Conservation (phyloP, 2,888 invertebrate genomes). For the Antitype chi region DNA sequence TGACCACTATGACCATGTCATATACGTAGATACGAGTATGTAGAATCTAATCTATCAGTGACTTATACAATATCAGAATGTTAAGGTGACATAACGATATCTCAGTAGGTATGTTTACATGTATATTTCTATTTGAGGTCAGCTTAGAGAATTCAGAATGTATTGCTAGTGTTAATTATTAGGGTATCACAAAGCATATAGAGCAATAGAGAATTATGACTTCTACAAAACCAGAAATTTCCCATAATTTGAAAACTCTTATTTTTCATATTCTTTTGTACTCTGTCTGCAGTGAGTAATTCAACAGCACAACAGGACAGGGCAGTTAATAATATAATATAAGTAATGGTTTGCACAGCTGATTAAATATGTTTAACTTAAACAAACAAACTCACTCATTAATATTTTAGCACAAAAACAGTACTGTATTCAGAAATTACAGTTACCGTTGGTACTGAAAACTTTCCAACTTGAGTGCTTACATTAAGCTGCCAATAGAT, state of each 20-base stretch:
- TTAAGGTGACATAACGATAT: slow-evolving; percentile 47
- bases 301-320: slow-evolving; percentile 16
- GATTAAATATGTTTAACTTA: slow-evolving; percentile 9
- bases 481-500: slow-evolving; percentile 44
- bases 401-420: slow-evolving; percentile 31
- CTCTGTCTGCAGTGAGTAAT: neutral
- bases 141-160: slow-evolving; percentile 28
- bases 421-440: neutral
- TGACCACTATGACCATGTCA: slow-evolving; percentile 21
- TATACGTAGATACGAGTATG: neutral
- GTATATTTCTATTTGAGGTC: slow-evolving; percentile 36
- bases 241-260: neutral
- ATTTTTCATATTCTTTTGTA: neutral
- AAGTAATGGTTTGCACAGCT: slow-evolving; percentile 1
- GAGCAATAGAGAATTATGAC: too few relatives aligned
- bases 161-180: neutral
- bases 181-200: too few relatives aligned
- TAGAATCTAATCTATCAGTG: slow-evolving; percentile 48
- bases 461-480: slow-evolving; percentile 5
- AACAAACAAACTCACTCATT: slow-evolving; percentile 19
- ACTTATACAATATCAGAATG: slow-evolving; percentile 45
- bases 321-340: neutral
- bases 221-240: neutral
- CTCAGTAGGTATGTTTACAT: slow-evolving; percentile 6
- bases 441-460: neutral